These are phyloP conservation scores for Microctonus hyperodae DNA, from an alignment of 2,888 invertebrate genomes.

Conservation along the genomic window DNA sequence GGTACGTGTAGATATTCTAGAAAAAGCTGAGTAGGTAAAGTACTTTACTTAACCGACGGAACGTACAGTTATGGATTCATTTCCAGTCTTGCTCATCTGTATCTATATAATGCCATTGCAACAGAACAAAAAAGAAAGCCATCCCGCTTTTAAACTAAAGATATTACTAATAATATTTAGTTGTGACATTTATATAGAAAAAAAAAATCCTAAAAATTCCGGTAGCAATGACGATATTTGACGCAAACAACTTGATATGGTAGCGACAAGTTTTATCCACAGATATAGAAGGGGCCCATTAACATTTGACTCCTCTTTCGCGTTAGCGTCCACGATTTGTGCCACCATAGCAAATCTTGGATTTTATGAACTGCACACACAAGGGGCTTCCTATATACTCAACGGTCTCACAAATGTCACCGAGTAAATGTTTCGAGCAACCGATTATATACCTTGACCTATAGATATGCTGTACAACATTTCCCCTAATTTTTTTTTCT, in stretches of 20 bases:
- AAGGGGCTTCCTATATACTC: too few relatives aligned
- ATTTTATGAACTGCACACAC: constrained; percentile 48
- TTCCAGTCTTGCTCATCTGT: constrained; percentile 19
- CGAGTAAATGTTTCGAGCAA: constrained; percentile 43
- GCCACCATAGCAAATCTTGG: constrained; percentile 42
- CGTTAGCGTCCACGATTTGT: constrained; percentile 28
- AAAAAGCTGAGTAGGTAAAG: constrained; percentile 12
- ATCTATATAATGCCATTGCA: background rate
- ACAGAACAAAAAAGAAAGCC: background rate
- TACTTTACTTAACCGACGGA: background rate
- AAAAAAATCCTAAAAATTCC: background rate
- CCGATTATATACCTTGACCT: constrained; percentile 38
- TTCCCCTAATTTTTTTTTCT: background rate
- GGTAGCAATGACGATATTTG: background rate
- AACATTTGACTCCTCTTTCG: constrained; percentile 43
- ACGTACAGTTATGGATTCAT: constrained; percentile 41
- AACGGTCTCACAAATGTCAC: constrained; percentile 45
- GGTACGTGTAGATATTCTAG: constrained; percentile 4
- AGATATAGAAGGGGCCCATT: constrained; percentile 45
- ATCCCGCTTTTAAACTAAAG: background rate
- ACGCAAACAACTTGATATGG: background rate
- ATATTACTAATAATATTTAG: background rate
- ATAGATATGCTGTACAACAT: background rate
- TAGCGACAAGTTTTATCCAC: constrained; percentile 5
- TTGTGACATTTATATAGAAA: background rate